Evolutionary conservation across 1,140 invertebrate genomes (phyloP).

Genomic region (Muscidifurax raptorellus): DNA sequence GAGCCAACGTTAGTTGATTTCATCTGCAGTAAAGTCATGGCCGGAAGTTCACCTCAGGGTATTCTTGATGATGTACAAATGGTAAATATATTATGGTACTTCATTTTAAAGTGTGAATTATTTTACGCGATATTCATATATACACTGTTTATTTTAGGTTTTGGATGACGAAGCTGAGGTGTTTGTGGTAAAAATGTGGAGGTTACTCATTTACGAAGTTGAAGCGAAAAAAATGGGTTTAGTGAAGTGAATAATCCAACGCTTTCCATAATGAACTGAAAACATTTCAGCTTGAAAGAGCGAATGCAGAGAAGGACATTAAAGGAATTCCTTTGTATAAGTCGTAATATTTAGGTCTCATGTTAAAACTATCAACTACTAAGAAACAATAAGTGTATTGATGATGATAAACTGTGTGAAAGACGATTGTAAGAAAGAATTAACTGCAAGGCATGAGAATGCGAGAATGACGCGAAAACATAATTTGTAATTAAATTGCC

Average conservation of each 20-base stretch:
- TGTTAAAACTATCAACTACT: slow-evolving; percentile 46
- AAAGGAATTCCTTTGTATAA: slow-evolving; percentile 38
- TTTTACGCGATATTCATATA: not conserved
- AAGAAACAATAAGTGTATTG: slow-evolving; percentile 43
- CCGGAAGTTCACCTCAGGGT: slow-evolving; percentile 92
- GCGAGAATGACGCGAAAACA: slow-evolving; percentile 37
- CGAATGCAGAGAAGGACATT: slow-evolving; percentile 36
- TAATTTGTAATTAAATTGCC: slow-evolving; percentile 50
- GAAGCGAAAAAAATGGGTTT: slow-evolving; percentile 96
- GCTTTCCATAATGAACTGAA: slow-evolving; percentile 39
- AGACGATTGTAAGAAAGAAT: slow-evolving; percentile 42
- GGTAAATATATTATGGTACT: slow-evolving; percentile 79
- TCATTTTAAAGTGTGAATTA: not conserved
- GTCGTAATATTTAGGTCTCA: slow-evolving; percentile 44
- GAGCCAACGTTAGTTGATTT: slow-evolving; percentile 99
- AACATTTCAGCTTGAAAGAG: slow-evolving; percentile 32
- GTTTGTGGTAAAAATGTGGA: slow-evolving; percentile 99
- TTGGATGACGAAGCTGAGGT: slow-evolving; percentile 99
- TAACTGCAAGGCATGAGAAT: slow-evolving; percentile 36
- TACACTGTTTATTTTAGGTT: slow-evolving; percentile 79
- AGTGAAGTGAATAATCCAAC: slow-evolving; percentile 78
- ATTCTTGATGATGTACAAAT: slow-evolving; percentile 99
- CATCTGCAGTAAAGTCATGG: slow-evolving; percentile 98
- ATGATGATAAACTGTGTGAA: slow-evolving; percentile 45
- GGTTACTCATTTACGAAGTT: slow-evolving; percentile 98